Evolutionary conservation across 1,140 invertebrate species (phyloP).

Genomic region (Aphelenchoides fujianensis): DNA sequence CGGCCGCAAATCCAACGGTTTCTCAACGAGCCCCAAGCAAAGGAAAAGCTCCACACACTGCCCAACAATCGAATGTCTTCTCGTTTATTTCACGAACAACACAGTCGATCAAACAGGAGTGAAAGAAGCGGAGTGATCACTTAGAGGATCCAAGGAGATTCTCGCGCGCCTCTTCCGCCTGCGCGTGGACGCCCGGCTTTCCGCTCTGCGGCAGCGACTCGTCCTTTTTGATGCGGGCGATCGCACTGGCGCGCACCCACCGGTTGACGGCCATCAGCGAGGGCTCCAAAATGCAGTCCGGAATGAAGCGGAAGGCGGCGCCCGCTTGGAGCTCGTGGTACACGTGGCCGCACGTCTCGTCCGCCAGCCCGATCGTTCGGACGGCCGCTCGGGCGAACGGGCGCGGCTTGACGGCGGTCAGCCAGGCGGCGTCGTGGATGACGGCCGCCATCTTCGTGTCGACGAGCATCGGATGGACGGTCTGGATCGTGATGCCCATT

Average conservation of each 20-base stretch:
- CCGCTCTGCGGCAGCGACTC: too few species aligned
- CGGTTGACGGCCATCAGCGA: background rate
- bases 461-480: constrained; percentile 55
- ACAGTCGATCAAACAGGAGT: too few species aligned
- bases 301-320: background rate
- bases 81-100: too few species aligned
- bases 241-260: background rate
- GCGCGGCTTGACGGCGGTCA: constrained; percentile 47
- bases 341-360: constrained; percentile 55
- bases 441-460: constrained; percentile 60
- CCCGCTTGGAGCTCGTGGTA: constrained; percentile 54
- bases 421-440: constrained; percentile 28
- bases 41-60: too few species aligned
- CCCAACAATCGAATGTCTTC: too few species aligned
- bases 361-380: constrained; percentile 47
- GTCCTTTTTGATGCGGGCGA: background rate
- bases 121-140: too few species aligned
- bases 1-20: too few species aligned
- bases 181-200: too few species aligned
- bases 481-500: constrained; percentile 49
- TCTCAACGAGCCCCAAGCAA: too few species aligned
- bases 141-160: too few species aligned
- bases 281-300: constrained; percentile 23
- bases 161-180: too few species aligned
- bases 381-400: constrained; percentile 44